Evolutionary conservation across 2,113 vertebrate species (phyloP).

Genomic region (Bungarus multicinctus): DNA sequence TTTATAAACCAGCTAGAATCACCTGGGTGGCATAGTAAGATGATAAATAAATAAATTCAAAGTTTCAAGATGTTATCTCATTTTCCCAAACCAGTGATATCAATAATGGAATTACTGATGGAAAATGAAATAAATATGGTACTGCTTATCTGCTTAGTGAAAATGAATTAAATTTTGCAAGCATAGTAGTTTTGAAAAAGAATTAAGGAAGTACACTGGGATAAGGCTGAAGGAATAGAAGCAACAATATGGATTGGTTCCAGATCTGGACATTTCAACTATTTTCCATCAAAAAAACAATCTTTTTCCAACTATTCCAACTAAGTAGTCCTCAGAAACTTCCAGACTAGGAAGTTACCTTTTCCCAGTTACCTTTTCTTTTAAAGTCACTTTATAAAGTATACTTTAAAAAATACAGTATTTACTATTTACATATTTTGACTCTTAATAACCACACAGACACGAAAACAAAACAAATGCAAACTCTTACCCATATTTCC

Average conservation of each 20-base stretch:
- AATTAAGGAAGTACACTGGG: background rate
- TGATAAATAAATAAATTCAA: no score
- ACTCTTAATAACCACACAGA: background rate
- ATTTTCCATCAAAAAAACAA: background rate
- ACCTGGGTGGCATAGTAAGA: no score
- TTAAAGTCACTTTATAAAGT: background rate
- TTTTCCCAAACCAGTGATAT: background rate
- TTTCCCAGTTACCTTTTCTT: background rate
- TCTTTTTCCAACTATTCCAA: background rate
- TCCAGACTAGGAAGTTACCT: background rate
- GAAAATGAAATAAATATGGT: background rate
- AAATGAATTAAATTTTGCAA: background rate
- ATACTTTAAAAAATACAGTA: background rate
- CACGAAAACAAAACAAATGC: background rate
- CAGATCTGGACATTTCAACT: background rate
- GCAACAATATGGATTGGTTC: background rate
- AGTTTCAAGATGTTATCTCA: background rate
- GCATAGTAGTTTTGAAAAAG: background rate
- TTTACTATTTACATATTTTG: background rate
- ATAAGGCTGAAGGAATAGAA: background rate
- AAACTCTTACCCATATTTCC: slow-evolving; percentile 41
- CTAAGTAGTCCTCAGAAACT: no score
- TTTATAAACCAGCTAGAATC: background rate
- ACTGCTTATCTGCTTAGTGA: background rate
- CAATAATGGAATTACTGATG: background rate